phyloP scores from a whole-genome alignment of 2,888 invertebrate species.

The Rhamphomyia laevipes region DNA sequence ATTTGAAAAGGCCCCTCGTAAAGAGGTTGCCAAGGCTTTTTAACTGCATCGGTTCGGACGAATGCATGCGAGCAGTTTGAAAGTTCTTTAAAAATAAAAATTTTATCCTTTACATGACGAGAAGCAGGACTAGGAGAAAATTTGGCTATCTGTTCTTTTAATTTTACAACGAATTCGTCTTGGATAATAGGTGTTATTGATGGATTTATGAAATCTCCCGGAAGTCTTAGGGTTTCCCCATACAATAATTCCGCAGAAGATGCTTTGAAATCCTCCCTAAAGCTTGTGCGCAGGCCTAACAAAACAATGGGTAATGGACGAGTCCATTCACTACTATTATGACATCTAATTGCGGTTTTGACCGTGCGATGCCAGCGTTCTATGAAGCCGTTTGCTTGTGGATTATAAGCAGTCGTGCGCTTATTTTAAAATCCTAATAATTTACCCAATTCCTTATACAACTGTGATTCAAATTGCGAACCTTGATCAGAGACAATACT shows the following conservation, averaged over 20 bases:
- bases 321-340: neutral
- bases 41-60: slow-evolving; percentile 14
- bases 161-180: neutral
- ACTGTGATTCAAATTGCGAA: slow-evolving; percentile 24
- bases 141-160: neutral
- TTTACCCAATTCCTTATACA: slow-evolving; percentile 21
- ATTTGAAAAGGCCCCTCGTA: slow-evolving; percentile 16
- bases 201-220: neutral
- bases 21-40: slow-evolving; percentile 13
- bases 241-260: neutral
- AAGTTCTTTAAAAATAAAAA: neutral
- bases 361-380: slow-evolving; percentile 33
- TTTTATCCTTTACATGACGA: neutral
- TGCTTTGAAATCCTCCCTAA: neutral
- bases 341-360: slow-evolving; percentile 17
- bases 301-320: neutral
- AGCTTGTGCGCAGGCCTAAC: neutral
- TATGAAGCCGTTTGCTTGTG: slow-evolving; percentile 30
- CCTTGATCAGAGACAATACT: slow-evolving; percentile 30
- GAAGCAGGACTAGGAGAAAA: neutral
- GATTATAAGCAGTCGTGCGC: slow-evolving; percentile 26
- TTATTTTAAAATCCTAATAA: slow-evolving; percentile 20
- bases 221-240: neutral
- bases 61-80: slow-evolving; percentile 14
- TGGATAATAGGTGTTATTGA: neutral